Percentiles rank a stretch among this genome's conserved stretches.
Evolutionary conservation across 2,888 invertebrate species (phyloP).

Genomic region (Aproaerema taeniolella): DNA sequence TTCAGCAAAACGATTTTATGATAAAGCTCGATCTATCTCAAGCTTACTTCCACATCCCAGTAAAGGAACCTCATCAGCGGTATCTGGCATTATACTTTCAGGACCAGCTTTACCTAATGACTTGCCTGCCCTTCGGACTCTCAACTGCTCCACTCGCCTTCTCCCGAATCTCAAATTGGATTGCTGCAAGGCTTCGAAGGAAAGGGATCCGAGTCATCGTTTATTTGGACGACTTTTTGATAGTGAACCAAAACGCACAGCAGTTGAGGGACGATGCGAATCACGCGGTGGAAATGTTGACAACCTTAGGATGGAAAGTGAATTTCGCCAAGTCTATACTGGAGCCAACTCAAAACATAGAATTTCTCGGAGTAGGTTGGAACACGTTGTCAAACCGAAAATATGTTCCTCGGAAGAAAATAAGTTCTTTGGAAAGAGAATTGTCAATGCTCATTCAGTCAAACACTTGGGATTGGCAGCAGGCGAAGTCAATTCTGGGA

Average conservation of each 20-base stretch:
- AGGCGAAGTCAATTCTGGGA: slow-evolving; percentile 13
- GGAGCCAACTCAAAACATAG: neutral
- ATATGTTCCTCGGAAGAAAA: slow-evolving; percentile 4
- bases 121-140: slow-evolving; percentile 18
- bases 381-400: slow-evolving; percentile 7
- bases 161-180: slow-evolving; percentile 18
- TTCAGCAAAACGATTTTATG: slow-evolving; percentile 2
- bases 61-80: slow-evolving; percentile 7
- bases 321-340: slow-evolving; percentile 7
- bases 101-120: slow-evolving; percentile 3
- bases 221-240: slow-evolving; percentile 21
- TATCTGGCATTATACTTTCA: slow-evolving; percentile 5
- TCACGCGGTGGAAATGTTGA: neutral
- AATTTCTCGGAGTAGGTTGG: slow-evolving; percentile 15
- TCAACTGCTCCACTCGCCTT: slow-evolving; percentile 18
- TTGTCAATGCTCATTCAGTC: neutral
- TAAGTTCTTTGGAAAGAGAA: neutral
- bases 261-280: neutral
- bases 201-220: slow-evolving; percentile 17
- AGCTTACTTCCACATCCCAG: slow-evolving; percentile 13
- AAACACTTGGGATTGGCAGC: slow-evolving; percentile 7
- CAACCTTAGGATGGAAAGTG: slow-evolving; percentile 4
- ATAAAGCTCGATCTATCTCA: slow-evolving; percentile 11
- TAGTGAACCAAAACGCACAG: slow-evolving; percentile 14
- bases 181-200: slow-evolving; percentile 12